Conservation (phyloP, 1,140 invertebrate species). For the Formica selysi region DNA sequence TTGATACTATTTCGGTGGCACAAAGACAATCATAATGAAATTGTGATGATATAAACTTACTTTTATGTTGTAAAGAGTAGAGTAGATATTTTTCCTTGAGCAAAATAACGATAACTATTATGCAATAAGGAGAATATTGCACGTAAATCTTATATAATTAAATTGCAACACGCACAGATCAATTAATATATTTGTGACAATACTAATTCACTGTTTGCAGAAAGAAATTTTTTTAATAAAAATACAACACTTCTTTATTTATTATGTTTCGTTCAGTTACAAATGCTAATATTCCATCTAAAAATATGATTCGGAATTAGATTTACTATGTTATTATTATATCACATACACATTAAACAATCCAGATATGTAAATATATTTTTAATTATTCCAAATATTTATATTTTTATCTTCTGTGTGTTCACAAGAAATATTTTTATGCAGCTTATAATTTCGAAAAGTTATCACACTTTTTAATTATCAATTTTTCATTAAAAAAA, state of each 20-base stretch:
- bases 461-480: too few relatives aligned
- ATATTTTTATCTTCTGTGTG: background rate
- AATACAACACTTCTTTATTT: conserved; percentile 26
- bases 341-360: background rate
- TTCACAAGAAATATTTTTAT: background rate
- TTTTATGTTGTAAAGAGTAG: background rate
- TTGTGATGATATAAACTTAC: conserved; percentile 9
- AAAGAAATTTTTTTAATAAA: conserved; percentile 8
- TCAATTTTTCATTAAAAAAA: too few relatives aligned
- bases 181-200: background rate
- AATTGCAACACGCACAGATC: background rate
- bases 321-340: background rate
- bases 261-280: background rate
- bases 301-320: background rate
- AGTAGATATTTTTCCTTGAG: background rate
- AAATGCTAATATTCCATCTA: background rate
- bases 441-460: too few relatives aligned
- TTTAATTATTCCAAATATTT: background rate
- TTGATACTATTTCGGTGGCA: background rate
- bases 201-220: background rate
- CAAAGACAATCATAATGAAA: background rate
- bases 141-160: background rate
- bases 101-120: conserved; percentile 10
- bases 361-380: conserved; percentile 20
- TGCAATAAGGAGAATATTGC: conserved; percentile 9